Evolutionary conservation across 1,140 invertebrate species (phyloP).

Genomic region (Rhynchophorus ferrugineus): DNA sequence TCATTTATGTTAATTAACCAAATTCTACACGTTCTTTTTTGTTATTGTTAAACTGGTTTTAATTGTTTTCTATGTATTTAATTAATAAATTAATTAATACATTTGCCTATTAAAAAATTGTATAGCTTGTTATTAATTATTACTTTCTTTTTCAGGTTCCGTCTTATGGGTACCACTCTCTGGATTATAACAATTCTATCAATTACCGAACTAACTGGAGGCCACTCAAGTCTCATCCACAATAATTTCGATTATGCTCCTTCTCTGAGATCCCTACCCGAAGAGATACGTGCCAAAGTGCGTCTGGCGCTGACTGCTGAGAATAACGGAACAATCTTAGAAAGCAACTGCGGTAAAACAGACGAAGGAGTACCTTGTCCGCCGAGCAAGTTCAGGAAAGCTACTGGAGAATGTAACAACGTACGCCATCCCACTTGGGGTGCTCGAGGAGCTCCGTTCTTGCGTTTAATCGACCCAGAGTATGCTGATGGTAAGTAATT

Average conservation of each 20-base stretch:
- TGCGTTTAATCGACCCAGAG: conserved; percentile 66
- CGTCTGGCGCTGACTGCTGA: conserved; percentile 28
- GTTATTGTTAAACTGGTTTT: too few species aligned
- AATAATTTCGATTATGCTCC: conserved; percentile 26
- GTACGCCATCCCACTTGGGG: conserved; percentile 85
- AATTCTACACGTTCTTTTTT: too few species aligned
- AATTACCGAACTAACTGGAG: conserved; percentile 14
- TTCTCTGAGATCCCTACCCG: conserved; percentile 31
- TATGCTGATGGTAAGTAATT: conserved; percentile 74
- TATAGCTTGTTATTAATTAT: too few species aligned
- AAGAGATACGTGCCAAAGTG: conserved; percentile 29
- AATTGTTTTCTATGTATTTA: too few species aligned
- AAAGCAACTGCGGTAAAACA: conserved; percentile 13
- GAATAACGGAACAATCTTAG: conserved; percentile 4
- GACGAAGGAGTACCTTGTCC: conserved; percentile 46
- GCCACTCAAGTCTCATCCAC: conserved; percentile 11
- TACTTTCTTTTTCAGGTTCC: conserved; percentile 22
- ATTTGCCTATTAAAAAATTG: too few species aligned
- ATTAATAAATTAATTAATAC: too few species aligned
- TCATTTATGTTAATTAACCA: too few species aligned
- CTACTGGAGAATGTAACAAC: conserved; percentile 92
- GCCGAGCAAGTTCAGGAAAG: conserved; percentile 70
- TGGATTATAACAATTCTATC: conserved; percentile 19
- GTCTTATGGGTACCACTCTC: conserved; percentile 17
- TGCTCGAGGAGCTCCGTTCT: conserved; percentile 71